Evolutionary conservation across 2,888 invertebrate species (phyloP), one percentile per base, ranked within the genome.

Genomic region (Chloroclysta siterata): DNA sequence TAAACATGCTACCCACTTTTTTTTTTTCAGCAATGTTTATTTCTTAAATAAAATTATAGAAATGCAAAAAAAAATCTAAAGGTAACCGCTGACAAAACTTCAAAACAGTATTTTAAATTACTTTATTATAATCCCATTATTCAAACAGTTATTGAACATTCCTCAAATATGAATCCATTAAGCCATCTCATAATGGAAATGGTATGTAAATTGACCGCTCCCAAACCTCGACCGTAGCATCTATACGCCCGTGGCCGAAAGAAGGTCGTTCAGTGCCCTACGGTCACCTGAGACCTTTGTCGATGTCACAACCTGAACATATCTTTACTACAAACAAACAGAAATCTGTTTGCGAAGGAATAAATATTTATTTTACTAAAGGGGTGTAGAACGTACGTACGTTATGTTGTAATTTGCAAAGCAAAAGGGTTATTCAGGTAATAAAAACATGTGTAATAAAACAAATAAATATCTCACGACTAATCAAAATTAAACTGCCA

Each of bases 221-320:
- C 65, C 61, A 61, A 58, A 65, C 53, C 57, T 65, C 60, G 51
- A 51, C 61, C 61, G 57, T 48, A 65, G 65, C 17, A 51, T 46
- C 62, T 29, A 47, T 36, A 29, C 59, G 62, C 42, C 61, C 65
- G 60, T 63, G 63, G 61, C 66, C 63, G 62, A 7, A 47, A 36
- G 56, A 57, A 65, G 65, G 65, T 54, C 65, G 65, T 65, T 65
- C 60, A 44, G 42, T 61, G 65, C 61, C 65, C 65, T 54, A 29
- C 53, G 50, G 59, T 53, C 60, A 56, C 48, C 56, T 41, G 60
- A 57, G 53, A 65, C 60, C 60, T 57, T 33, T 42, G 47, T 33
- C 53, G 59, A 51, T 51, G 54, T 59, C 61, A 46, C 51, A 54
- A 63, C 44, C 36, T 53, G 42, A 15, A 41, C 28, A 13, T 47